Evolutionary conservation across 2,888 invertebrate species (phyloP), one percentile per base, ranked within the genome.

Genomic region (Diadegma fenestrale): DNA sequence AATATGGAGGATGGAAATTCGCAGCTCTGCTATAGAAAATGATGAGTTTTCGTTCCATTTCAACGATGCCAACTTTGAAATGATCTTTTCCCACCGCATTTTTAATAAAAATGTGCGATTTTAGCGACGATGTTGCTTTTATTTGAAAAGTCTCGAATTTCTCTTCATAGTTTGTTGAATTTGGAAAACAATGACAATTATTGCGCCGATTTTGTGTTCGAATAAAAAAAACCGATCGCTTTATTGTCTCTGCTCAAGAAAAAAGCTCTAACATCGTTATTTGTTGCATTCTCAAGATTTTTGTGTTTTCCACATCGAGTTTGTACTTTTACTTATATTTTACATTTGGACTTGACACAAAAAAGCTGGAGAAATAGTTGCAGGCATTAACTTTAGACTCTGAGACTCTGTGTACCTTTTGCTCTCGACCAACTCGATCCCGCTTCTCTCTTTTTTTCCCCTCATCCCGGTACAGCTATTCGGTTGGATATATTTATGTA

Each of bases 311-410:
- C 22, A 54, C 8, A 54, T 10, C 8, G 22, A 54, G 30, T 58
- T 58, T 58, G 58, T 72, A 69, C 37, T 22, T 81, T 14, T 68
- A 58, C n/a, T 68, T 75, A 68, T 61, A 75, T 75, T 48, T 33
- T 33, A 30, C 30, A 48, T 63, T 76, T 54, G 77, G 71, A 41
- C 71, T 73, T 76, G 45, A 54, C 69, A 54, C 63, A 41, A 76
- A 37, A 63, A 61, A 68, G 45, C 68, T 22, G 33, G 12, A 22
- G 64, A 66, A 68, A 61, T 22, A 41, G 54, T 45, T 48, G 37
- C 33, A n/a, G 45, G 69, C 76, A 78, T 79, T 83, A 83, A 73
- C 45, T 61, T 78, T 14, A 30, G 72, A 73, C 58, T 61, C 68
- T 10, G 48, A 68, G 66, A 69, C 48, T 68, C 37, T 19, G 63